phyloP scores from a whole-genome alignment of 2,797 vertebrate genomes.

The Cyprinella venusta region DNA sequence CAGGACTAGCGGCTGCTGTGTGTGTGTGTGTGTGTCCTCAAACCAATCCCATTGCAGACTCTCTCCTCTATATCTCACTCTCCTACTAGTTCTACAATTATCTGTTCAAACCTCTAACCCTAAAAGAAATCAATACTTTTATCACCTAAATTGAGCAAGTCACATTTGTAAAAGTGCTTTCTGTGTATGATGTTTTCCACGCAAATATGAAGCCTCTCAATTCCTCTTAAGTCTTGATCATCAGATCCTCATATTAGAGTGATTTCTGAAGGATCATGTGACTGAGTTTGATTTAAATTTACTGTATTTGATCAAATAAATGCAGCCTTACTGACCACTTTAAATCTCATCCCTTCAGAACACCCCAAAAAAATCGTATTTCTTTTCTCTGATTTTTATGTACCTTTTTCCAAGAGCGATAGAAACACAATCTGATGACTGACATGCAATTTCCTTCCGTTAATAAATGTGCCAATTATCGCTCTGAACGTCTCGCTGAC shows the following conservation, averaged over 20 bases:
- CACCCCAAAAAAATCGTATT: not conserved
- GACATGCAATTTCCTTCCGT: slow-evolving; percentile 86
- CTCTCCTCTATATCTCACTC: not conserved
- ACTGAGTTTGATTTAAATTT: too few species aligned
- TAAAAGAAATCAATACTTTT: not conserved
- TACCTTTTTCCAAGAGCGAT: slow-evolving; percentile 44
- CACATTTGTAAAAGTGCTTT: too few species aligned
- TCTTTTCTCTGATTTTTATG: not conserved
- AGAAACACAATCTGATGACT: slow-evolving; percentile 75
- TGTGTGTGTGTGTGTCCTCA: slow-evolving; percentile 11
- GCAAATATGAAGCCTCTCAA: too few species aligned
- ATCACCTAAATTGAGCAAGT: not conserved
- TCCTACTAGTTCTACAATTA: not conserved
- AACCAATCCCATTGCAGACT: slow-evolving; percentile 3
- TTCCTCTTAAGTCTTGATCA: not conserved
- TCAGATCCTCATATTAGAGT: too few species aligned
- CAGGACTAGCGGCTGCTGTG: slow-evolving; percentile 38
- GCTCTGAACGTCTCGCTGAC: slow-evolving; percentile 87
- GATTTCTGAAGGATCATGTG: too few species aligned
- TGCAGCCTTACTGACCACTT: too few species aligned
- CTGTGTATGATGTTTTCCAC: too few species aligned
- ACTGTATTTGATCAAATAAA: not conserved
- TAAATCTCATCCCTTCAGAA: not conserved
- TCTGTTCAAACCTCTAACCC: not conserved
- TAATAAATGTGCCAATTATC: slow-evolving; percentile 96